These are phyloP conservation scores for Amphiura filiformis DNA, from an alignment of 35 echinoderm and acorn worm genomes.

Conservation along the genomic window DNA sequence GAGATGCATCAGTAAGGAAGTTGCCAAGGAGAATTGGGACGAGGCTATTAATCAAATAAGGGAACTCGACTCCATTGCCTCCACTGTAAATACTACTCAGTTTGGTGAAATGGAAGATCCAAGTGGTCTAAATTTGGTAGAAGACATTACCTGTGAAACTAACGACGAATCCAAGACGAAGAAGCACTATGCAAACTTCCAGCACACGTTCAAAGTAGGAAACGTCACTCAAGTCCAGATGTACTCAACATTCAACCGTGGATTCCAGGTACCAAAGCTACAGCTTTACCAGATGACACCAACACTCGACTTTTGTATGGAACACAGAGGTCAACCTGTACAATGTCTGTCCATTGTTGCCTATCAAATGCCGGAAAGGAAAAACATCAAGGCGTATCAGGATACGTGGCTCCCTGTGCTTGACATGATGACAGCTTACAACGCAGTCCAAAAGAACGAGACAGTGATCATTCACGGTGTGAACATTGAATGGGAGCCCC, in stretches of 20 bases:
- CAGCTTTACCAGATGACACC: conserved; percentile 56
- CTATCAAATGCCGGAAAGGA: not conserved
- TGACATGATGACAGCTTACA: conserved; percentile 67
- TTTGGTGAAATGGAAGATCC: not conserved
- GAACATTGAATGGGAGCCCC: conserved; percentile 41
- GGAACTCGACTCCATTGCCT: too few relatives aligned
- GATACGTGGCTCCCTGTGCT: conserved; percentile 70
- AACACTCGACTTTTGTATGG: conserved; percentile 45
- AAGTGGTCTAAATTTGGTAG: not conserved
- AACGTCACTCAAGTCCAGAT: conserved; percentile 42
- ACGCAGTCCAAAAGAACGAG: conserved; percentile 70
- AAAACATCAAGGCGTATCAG: conserved; percentile 47
- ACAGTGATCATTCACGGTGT: conserved; percentile 70
- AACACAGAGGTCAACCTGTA: conserved; percentile 55
- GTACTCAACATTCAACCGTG: conserved; percentile 31
- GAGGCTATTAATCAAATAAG: too few relatives aligned
- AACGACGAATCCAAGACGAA: not conserved
- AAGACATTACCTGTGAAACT: conserved; percentile 40
- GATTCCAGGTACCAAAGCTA: conserved; percentile 31
- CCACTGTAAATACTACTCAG: too few relatives aligned
- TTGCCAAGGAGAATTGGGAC: too few relatives aligned
- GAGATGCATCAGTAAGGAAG: not conserved
- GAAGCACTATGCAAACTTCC: conserved; percentile 22
- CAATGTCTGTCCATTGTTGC: conserved; percentile 47
- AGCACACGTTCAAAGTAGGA: conserved; percentile 29